Evolutionary conservation across 2,888 invertebrate species (phyloP), one percentile per base, ranked within the genome.

Genomic region (Apotomis capreana): DNA sequence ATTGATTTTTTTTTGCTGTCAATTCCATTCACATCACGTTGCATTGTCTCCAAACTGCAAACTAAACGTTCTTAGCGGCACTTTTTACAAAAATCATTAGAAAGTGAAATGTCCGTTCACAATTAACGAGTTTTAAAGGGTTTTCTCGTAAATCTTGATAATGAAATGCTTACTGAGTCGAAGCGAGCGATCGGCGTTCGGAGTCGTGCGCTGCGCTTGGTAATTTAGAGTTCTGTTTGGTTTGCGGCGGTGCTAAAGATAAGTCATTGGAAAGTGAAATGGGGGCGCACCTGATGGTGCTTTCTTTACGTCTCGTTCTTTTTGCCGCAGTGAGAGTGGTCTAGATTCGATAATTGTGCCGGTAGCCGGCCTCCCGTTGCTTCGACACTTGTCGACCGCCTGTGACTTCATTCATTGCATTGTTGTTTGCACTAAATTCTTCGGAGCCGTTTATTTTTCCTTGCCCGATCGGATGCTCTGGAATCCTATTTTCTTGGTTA

Each of bases 301-400:
- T 92, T 91, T 92, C 92, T 92, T 92, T 89, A 86, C 87, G 85
- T 88, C 87, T 85, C 88, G 87, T 89, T 90, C 91, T 91, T 91
- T 92, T 92, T 91, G 89, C 89, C 86, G 86, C 86, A 92, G 92
- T 89, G 92, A 92, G 92, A 93, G 92, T 92, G 92, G 89, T 92
- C 92, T 91, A 91, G 90, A 89, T 92, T 83, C 85, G 88, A 88
- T 91, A 90, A 91, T 91, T 90, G 89, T 89, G 89, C 84, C 89
- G 90, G 91, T 89, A 89, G 89, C 86, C 83, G 81, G 78, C 83
- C 79, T 86, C 88, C 87, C 70, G 74, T 62, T 74, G 88, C 89
- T 90, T 89, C 89, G 87, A 46, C 63, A 59, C 68, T 72, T 72
- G 72, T 37, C 63, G 68, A 51, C 61, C 58, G 64, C 70, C 71